Evolutionary conservation across 2,797 vertebrate species (phyloP), one percentile per base, ranked within the genome.

Genomic region (Alosa sapidissima): DNA sequence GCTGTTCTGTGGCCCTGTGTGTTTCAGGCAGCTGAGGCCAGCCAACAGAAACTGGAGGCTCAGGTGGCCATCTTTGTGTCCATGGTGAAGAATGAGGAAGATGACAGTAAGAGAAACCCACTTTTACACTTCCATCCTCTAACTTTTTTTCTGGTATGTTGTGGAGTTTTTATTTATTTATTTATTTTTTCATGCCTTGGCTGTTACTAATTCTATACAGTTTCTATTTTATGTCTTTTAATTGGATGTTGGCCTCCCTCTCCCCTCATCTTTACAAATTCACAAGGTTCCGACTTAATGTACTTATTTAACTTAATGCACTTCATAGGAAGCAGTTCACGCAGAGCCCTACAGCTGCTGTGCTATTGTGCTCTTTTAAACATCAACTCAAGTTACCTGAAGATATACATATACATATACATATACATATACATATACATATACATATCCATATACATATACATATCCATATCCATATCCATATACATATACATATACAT

Each of bases 61-160:
- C 96, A 97, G 90, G 94, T 98, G 89, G 96, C 95, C 87, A 94
- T 87, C 89, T 98, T 98, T 91, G 92, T 96, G 28, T 94, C 92
- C 55, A 96, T 97, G 95, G 93, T 96, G 89, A 96, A 96, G 90
- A 95, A 95, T 82, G 94, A 92, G 81, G 92, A 96, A 85, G 90
- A 94, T 83, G 92, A 93, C 93, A 95, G 98, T 99, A 95, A 93
- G 92, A 87, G 48, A 62, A 49, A 28, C 33, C 14, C 33, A 62
- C 0, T 62, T 83, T 51, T 21, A 72, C 3, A 62, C 14, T 49
- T 24, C 21, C 21, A 16, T 5, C 65, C 65, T 36, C 41, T 4
- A 78, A 2, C 41, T 9, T 21, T 28, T 78, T 24, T 21, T 24
- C 24, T 78, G 72, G 14, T 78, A 45, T 14, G 36, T 72, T 28